These are phyloP conservation scores for Valencia hispanica DNA, from an alignment of 2,797 vertebrate species.

Conservation along the genomic window DNA sequence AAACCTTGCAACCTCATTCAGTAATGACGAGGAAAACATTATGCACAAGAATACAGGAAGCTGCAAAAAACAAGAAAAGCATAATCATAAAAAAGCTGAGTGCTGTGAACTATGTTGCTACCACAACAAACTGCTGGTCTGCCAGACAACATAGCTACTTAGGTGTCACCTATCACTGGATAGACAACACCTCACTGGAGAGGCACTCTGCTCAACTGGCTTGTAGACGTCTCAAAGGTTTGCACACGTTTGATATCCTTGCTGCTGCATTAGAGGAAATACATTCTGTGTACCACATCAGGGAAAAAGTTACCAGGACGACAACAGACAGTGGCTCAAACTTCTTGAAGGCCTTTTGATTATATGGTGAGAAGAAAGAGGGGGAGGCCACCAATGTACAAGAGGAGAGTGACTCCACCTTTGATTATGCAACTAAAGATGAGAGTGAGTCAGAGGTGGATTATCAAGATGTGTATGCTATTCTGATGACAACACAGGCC, in stretches of 20 bases:
- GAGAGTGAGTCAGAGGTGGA: slow-evolving; percentile 5
- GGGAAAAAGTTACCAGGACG: slow-evolving; percentile 3
- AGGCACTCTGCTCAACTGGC: neutral
- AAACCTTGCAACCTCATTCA: neutral
- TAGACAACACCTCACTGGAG: neutral
- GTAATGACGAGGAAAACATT: neutral
- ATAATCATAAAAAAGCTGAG: neutral
- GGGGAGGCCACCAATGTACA: neutral
- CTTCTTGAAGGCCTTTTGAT: slow-evolving; percentile 1
- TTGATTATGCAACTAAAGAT: neutral
- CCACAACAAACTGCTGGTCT: slow-evolving; percentile 5
- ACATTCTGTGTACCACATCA: slow-evolving; percentile 6
- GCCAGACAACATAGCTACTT: neutral
- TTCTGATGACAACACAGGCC: neutral
- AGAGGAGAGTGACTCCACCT: neutral
- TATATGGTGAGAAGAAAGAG: neutral
- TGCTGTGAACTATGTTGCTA: neutral
- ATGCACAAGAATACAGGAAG: neutral
- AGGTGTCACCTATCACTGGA: neutral
- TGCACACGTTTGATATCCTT: neutral
- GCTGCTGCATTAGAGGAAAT: slow-evolving; percentile 6
- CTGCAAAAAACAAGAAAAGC: neutral
- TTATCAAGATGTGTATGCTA: neutral
- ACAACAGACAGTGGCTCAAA: neutral
- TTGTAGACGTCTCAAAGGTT: neutral